These are phyloP conservation scores for Drosophila prolongata DNA, from an alignment of 2,888 invertebrate species.

Conservation along the genomic window DNA sequence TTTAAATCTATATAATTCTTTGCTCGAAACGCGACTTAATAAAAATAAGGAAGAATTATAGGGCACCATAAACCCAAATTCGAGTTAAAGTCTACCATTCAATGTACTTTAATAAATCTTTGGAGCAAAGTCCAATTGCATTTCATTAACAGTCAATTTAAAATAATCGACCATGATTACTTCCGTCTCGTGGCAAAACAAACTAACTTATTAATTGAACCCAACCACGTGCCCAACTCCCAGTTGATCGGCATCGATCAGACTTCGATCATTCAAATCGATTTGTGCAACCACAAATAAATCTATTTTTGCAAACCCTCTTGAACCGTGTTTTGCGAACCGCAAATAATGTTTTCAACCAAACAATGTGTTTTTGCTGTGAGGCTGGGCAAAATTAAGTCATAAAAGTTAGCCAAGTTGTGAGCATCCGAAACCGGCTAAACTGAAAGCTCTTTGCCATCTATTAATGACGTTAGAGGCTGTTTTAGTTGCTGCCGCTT, in stretches of 20 bases:
- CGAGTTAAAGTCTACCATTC: slow-evolving; percentile 12
- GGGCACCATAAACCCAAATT: slow-evolving; percentile 9
- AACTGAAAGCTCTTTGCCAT: slow-evolving; percentile 36
- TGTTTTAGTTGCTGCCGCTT: slow-evolving; percentile 20
- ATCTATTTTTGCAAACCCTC: slow-evolving; percentile 64
- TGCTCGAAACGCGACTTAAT: not conserved
- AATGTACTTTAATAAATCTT: slow-evolving; percentile 7
- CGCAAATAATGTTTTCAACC: slow-evolving; percentile 38
- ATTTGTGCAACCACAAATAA: slow-evolving; percentile 62
- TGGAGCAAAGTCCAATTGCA: slow-evolving; percentile 26
- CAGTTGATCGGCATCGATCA: slow-evolving; percentile 29
- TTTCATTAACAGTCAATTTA: slow-evolving; percentile 42
- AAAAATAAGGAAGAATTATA: slow-evolving; percentile 20
- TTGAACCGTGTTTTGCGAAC: slow-evolving; percentile 56
- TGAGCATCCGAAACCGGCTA: slow-evolving; percentile 32
- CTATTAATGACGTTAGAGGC: slow-evolving; percentile 51
- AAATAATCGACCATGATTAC: slow-evolving; percentile 46
- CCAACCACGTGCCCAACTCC: slow-evolving; percentile 36
- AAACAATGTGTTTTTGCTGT: slow-evolving; percentile 11
- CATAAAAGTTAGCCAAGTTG: slow-evolving; percentile 36
- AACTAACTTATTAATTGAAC: slow-evolving; percentile 34
- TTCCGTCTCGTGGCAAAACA: slow-evolving; percentile 38
- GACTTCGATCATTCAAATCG: slow-evolving; percentile 13
- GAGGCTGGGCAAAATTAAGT: slow-evolving; percentile 48
- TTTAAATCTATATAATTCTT: not conserved